Evolutionary conservation across 2,797 vertebrate genomes (phyloP), one percentile per base, ranked within the genome.

Genomic region (Eidolon dupreanum): DNA sequence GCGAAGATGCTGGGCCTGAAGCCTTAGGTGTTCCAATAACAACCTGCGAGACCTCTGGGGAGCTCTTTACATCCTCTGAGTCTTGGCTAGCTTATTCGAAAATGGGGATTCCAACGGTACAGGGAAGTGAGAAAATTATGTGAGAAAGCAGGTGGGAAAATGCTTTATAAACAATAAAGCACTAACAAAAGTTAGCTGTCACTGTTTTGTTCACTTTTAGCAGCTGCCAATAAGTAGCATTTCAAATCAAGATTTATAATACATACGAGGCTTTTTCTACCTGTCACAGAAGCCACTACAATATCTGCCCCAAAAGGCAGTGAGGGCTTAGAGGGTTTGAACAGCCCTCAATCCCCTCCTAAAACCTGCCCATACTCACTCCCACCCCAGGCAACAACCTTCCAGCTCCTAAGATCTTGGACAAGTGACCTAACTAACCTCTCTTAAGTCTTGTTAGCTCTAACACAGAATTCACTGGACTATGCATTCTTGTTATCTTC

Each of bases 211-310:
- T 73, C 3, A 4, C 79, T 93, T 74, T 65, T 20, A 78, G 70
- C 38, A 43, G 77, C 63, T 70, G 38, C 73, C 36, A 46, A 2
- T 31, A 51, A 66, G 38, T 12, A 86, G n/a, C 68, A 92, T 93
- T 84, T 90, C 53, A 53, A 73, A 95, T 71, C 61, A 53, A 81
- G 66, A 93, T 88, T 33, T 70, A 4, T 24, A 75, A 75, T 19
- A 20, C 51, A 77, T 68, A 78, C 3, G 28, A 8, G 0, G 28
- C 49, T n/a, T 71, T 81, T 73, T 38, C 38, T 51, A 36, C 22
- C 28, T 10, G 10, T 51, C 68, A 66, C 36, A 73, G 55, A 93
- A 57, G 26, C 38, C 49, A 78, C 74, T 24, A 4, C 31, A 28
- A 74, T 36, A 83, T 91, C 61, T 33, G n/a, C 15, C 19, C 6